These are phyloP conservation scores for Monomorium pharaonis DNA, from an alignment of 1,140 invertebrate genomes.

Conservation along the genomic window DNA sequence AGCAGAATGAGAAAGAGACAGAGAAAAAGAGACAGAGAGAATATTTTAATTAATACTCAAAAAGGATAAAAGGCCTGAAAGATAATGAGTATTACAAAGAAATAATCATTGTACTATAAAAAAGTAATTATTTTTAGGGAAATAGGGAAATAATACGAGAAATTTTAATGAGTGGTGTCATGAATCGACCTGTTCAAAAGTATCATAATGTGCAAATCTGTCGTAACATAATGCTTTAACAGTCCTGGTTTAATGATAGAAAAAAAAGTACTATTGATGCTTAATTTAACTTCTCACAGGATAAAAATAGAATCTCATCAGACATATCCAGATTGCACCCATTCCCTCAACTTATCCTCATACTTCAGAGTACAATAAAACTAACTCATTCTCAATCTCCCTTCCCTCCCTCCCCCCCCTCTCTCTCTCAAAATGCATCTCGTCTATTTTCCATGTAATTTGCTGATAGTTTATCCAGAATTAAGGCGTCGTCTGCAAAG, in stretches of 20 bases:
- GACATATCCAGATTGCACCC: conserved; percentile 25
- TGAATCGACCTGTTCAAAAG: not conserved
- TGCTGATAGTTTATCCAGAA: conserved; percentile 57
- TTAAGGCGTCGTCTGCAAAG: conserved; percentile 22
- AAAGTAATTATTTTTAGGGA: conserved; percentile 17
- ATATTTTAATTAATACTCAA: conserved; percentile 31
- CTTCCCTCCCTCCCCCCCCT: not conserved
- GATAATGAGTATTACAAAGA: not conserved
- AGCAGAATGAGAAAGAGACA: not conserved
- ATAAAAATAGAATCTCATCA: conserved; percentile 70
- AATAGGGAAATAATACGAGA: conserved; percentile 22
- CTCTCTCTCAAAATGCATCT: not conserved
- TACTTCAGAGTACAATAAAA: conserved; percentile 28
- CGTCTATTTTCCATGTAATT: conserved; percentile 38
- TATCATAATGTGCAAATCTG: conserved; percentile 33
- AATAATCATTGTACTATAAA: not conserved
- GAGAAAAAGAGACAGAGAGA: not conserved
- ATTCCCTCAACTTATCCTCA: not conserved
- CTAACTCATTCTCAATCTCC: not conserved
- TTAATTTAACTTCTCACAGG: conserved; percentile 65
- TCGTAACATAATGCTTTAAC: conserved; percentile 40
- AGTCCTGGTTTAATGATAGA: conserved; percentile 34
- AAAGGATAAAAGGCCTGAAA: not conserved
- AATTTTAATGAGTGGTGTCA: conserved; percentile 26
- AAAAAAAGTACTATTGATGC: conserved; percentile 40